phyloP scores from a whole-genome alignment of 1,140 invertebrate species.

The Drosophila pectinifera region DNA sequence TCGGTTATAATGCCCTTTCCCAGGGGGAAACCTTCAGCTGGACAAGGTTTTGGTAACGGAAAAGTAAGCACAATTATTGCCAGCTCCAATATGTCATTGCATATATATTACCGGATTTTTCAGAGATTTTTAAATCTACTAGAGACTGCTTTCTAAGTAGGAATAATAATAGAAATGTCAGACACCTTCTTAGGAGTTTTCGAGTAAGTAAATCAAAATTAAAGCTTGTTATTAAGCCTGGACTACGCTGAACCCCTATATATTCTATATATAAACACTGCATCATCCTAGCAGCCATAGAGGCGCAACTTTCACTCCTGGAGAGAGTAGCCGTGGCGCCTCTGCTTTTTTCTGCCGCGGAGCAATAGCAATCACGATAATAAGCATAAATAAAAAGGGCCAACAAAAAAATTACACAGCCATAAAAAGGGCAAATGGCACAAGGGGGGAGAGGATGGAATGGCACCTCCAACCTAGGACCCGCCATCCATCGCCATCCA shows the following conservation, averaged over 20 bases:
- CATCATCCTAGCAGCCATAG: neutral
- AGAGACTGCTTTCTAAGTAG: neutral
- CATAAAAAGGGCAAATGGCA: conserved; percentile 76
- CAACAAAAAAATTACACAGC: conserved; percentile 78
- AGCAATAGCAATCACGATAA: conserved; percentile 75
- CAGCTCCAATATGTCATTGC: too few relatives aligned
- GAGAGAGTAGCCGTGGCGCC: neutral
- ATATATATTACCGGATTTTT: neutral
- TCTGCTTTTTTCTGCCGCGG: conserved; percentile 15
- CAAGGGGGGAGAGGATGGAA: neutral
- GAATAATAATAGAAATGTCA: neutral
- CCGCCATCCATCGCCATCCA: conserved; percentile 29
- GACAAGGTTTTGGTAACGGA: neutral
- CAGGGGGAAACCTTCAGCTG: neutral
- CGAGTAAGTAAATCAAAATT: neutral
- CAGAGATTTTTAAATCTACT: neutral
- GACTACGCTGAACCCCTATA: too few relatives aligned
- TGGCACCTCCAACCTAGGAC: neutral
- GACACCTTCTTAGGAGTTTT: neutral
- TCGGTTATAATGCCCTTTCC: neutral
- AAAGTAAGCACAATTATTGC: too few relatives aligned
- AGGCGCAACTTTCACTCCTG: neutral
- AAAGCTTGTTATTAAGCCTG: too few relatives aligned
- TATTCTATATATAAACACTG: too few relatives aligned
- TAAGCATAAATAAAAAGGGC: conserved; percentile 80